phyloP scores from a whole-genome alignment of 35 echinoderm and acorn worm species.

The Nesometra sesokonis region DNA sequence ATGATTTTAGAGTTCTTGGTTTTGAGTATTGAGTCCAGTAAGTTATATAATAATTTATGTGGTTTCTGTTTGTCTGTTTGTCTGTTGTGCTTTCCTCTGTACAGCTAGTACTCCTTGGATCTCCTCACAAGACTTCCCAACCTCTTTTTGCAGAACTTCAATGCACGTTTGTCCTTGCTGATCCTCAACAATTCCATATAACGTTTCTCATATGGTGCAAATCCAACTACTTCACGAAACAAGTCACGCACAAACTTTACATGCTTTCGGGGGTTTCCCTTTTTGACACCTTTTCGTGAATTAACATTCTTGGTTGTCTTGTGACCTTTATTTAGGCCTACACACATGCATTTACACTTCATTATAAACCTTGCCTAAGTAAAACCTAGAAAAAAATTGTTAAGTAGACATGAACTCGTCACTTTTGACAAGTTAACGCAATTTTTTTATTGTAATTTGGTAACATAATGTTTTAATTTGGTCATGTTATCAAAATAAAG shows the following conservation, averaged over 20 bases:
- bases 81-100: conserved; percentile 80
- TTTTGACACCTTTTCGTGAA: conserved; percentile 30
- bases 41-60: neutral
- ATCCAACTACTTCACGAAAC: conserved; percentile 74
- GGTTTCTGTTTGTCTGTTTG: conserved; percentile 44
- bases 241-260: conserved; percentile 98
- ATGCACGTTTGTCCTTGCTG: conserved; percentile 91
- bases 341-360: too few relatives aligned
- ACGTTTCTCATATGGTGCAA: conserved; percentile 85
- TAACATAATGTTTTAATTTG: too few relatives aligned
- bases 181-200: conserved; percentile 92
- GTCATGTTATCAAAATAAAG: too few relatives aligned
- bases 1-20: neutral
- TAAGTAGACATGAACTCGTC: too few relatives aligned
- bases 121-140: conserved; percentile 84
- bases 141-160: conserved; percentile 99
- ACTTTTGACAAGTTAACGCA: too few relatives aligned
- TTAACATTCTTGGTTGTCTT: conserved; percentile 70
- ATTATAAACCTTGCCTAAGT: too few relatives aligned
- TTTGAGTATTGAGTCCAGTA: neutral
- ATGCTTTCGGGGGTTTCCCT: conserved; percentile 54
- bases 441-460: too few relatives aligned
- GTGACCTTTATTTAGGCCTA: conserved; percentile 93
- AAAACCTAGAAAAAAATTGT: too few relatives aligned
- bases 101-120: conserved; percentile 51